Conservation (phyloP, 2,113 vertebrate species). For the Epinephelus fuscoguttatus region DNA sequence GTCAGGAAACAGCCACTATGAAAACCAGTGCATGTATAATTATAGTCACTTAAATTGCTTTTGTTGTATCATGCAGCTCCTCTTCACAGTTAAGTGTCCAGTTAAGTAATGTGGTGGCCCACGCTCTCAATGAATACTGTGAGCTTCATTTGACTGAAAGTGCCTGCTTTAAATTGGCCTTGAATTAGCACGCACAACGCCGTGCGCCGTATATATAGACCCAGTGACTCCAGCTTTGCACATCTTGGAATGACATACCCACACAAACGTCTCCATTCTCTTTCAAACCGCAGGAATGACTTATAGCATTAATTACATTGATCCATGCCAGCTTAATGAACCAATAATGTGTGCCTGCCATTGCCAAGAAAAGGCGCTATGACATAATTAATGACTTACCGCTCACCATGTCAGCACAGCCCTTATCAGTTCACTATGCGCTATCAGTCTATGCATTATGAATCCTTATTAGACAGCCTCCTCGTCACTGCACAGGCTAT, state of each 20-base stretch:
- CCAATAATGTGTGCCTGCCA: conserved; percentile 76
- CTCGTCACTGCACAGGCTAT: conserved; percentile 31
- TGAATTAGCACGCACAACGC: conserved; percentile 40
- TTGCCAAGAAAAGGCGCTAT: conserved; percentile 75
- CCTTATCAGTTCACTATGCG: conserved; percentile 77
- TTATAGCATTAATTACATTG: conserved; percentile 79
- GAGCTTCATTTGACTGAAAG: conserved; percentile 49
- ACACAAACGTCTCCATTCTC: conserved; percentile 35
- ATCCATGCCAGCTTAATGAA: conserved; percentile 80
- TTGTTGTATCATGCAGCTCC: conserved; percentile 39
- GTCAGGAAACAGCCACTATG: conserved; percentile 33
- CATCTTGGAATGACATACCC: conserved; percentile 35
- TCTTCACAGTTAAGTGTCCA: conserved; percentile 55
- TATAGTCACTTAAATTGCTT: conserved; percentile 45
- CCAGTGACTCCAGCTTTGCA: conserved; percentile 24
- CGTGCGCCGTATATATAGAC: conserved; percentile 25
- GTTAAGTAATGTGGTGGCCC: conserved; percentile 56
- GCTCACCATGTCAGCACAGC: conserved; percentile 69
- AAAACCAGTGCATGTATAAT: conserved; percentile 20
- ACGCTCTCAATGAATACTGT: conserved; percentile 39
- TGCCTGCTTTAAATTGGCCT: conserved; percentile 48
- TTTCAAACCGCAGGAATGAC: conserved; percentile 62
- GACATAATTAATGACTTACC: conserved; percentile 82
- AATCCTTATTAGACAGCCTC: conserved; percentile 61
- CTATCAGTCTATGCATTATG: conserved; percentile 74